A percentile compares a stretch with the other conserved stretches of the same genome.
Conservation (phyloP, 2,113 vertebrate species). For the Tragelaphus scriptus region DNA sequence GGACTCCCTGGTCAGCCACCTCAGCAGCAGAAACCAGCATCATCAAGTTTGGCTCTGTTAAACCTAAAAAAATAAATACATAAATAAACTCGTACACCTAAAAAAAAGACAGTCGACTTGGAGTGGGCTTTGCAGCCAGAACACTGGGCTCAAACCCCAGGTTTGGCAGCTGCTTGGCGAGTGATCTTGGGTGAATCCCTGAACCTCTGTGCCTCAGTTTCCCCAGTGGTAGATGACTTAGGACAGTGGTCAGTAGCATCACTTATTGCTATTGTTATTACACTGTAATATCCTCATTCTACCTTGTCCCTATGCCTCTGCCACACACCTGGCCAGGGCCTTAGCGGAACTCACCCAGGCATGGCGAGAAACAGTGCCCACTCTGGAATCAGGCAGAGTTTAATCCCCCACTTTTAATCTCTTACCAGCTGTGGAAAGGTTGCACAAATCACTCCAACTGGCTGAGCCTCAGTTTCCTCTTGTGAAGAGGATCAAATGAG, state of each 20-base stretch:
- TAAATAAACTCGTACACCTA: not conserved
- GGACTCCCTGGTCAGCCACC: not conserved
- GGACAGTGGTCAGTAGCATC: not conserved
- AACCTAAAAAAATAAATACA: not conserved
- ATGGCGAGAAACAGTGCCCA: accelerated
- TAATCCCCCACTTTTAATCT: not conserved
- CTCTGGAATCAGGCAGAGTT: not conserved
- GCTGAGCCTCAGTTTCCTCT: not conserved
- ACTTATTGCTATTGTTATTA: not conserved
- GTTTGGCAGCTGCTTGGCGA: not conserved
- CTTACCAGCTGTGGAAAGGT: not conserved
- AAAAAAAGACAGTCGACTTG: not conserved
- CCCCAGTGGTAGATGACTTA: not conserved
- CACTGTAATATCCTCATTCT: not conserved
- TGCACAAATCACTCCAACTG: not conserved
- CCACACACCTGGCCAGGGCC: not conserved
- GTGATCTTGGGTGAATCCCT: not conserved
- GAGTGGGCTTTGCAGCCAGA: not conserved
- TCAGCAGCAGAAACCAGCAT: no score
- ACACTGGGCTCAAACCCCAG: not conserved
- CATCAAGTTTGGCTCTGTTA: not conserved
- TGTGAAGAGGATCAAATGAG: not conserved
- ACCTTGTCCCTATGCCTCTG: not conserved
- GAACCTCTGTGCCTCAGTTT: not conserved
- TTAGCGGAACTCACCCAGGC: not conserved